Base-by-base conservation (phyloP, 2,888 invertebrate genomes). In the Diarsia rubi region DNA sequence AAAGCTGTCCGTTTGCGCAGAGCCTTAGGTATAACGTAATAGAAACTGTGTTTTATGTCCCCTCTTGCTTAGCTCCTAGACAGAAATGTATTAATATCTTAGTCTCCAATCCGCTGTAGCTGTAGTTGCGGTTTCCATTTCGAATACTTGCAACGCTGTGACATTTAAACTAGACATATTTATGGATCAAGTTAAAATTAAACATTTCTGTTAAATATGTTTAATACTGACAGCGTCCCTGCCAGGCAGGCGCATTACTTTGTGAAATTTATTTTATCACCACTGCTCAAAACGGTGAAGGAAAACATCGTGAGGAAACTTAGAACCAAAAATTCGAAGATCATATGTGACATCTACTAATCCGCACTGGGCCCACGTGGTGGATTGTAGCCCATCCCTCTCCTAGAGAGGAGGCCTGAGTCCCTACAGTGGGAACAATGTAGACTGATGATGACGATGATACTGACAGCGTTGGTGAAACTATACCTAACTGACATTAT, bases 31-130 rank as follows among this genome's bases (percentile, higher is more conserved):
- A 68, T 78, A 74, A 73, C 57, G 66, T 66, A 64, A 80, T 82
- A 77, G 65, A 66, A 83, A 75, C 71, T 75, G 76, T 75, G 68
- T 68, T 79, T 81, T 78, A 76, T 72, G 78, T 63, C 73, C 37
- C 66, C 49, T 60, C 60, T 67, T 66, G 71, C 70, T 76, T 75
- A 65, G 68, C 31, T 44, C 14, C 69, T 54, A 47, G 49, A 74
- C 57, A 69, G 64, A 64, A 75, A 78, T 59, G 27, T 76, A 80
- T 76, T 75, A 84, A 84, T 82, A 73, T 73, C 63, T 68, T 37
- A 31, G 73, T 57, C 42, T 71, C 57, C 65, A 64, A 69, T 72
- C 45, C 31, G 59, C 44, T 59, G 37, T 45, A 60, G 59, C 44
- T 59, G 37, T 45, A 60, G 54, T 52, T 59, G 47, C 42, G 60